A percentile compares a stretch with the other conserved stretches of the same genome.
Evolutionary conservation across 2,888 invertebrate genomes (phyloP).

Genomic region (Itoplectis maculator): DNA sequence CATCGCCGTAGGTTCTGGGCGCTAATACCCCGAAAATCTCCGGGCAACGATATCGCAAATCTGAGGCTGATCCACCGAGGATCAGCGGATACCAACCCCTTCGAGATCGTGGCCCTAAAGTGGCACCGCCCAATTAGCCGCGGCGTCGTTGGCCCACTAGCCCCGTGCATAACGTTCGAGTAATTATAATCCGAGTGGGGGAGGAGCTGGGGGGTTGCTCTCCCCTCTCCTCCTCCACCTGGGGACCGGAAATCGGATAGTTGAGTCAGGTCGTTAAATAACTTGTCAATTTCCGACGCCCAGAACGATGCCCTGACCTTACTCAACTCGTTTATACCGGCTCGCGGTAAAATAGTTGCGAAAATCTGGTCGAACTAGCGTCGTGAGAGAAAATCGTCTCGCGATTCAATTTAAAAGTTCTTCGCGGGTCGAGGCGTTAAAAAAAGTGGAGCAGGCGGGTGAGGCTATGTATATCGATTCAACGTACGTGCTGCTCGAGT

Average conservation of each 20-base stretch:
- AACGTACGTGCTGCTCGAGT: slow-evolving; percentile 40
- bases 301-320: neutral
- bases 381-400: slow-evolving; percentile 33
- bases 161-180: slow-evolving; percentile 32
- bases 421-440: slow-evolving; percentile 3
- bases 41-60: slow-evolving; percentile 66
- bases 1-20: slow-evolving; percentile 43
- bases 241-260: neutral
- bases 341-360: neutral
- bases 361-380: slow-evolving; percentile 22
- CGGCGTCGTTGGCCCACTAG: slow-evolving; percentile 2
- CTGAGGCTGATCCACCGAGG: slow-evolving; percentile 67
- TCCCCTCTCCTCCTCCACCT: no score
- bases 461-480: slow-evolving; percentile 56
- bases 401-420: slow-evolving; percentile 50
- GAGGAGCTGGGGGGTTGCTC: no score
- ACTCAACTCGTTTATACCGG: neutral
- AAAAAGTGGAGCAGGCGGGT: slow-evolving; percentile 40
- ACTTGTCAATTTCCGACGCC: neutral
- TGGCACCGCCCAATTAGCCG: slow-evolving; percentile 68
- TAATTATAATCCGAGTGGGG: no score
- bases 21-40: slow-evolving; percentile 53
- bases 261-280: neutral
- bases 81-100: no score
- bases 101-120: slow-evolving; percentile 68